Percentiles rank a stretch among this genome's conserved stretches.
These are phyloP conservation scores for Unio delphinus DNA, from an alignment of 2,888 invertebrate species.

Conservation along the genomic window DNA sequence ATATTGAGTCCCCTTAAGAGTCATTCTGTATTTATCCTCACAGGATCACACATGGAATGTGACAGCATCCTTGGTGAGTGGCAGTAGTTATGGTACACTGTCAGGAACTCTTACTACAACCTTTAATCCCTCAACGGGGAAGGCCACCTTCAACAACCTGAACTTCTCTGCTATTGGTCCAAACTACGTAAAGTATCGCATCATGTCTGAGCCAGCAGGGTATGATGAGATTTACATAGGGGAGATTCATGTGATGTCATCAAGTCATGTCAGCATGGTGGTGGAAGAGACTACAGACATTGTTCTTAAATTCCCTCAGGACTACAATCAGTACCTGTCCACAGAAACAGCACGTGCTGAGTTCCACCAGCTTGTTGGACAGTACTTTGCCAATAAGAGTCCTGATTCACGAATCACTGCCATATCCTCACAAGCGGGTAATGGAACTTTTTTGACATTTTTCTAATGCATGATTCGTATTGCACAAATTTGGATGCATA, in stretches of 20 bases:
- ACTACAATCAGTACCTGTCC: conserved; percentile 35
- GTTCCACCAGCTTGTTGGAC: conserved; percentile 33
- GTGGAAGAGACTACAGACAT: conserved; percentile 33
- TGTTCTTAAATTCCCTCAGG: conserved; percentile 41
- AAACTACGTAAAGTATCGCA: conserved; percentile 29
- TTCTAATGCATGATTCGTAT: too few relatives aligned
- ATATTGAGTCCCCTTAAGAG: neutral
- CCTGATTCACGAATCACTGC: conserved; percentile 16
- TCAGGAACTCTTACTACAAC: conserved; percentile 12
- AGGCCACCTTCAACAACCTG: conserved; percentile 32
- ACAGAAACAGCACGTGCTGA: conserved; percentile 21
- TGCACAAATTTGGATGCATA: too few relatives aligned
- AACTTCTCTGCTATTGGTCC: conserved; percentile 27
- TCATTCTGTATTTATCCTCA: conserved; percentile 4
- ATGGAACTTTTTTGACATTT: too few relatives aligned
- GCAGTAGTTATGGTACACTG: conserved; percentile 16
- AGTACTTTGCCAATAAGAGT: conserved; percentile 28
- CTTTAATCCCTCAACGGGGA: conserved; percentile 23
- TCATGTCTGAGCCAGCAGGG: conserved; percentile 28
- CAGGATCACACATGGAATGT: conserved; percentile 44
- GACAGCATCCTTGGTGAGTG: conserved; percentile 11
- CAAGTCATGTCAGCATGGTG: conserved; percentile 24
- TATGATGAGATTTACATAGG: conserved; percentile 26
- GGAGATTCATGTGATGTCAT: conserved; percentile 24
- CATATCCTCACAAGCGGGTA: neutral